Conservation (phyloP, 1,140 invertebrate genomes). For the Littorina saxatilis region DNA sequence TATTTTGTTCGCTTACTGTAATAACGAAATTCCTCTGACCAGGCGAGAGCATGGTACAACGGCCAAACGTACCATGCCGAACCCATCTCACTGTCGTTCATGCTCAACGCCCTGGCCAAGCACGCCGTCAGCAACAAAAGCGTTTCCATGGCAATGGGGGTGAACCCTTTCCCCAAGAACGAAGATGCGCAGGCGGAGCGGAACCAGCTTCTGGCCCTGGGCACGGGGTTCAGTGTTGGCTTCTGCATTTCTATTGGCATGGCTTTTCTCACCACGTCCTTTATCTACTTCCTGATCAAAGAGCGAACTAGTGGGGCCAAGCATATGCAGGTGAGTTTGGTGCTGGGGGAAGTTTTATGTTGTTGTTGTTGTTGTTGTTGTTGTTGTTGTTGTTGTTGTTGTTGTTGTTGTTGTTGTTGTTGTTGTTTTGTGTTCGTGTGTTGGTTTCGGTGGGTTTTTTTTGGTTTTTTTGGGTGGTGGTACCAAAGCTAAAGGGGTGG, state of each 20-base stretch:
- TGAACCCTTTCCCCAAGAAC: conserved; percentile 52
- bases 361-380: not conserved
- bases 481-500: no score
- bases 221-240: conserved; percentile 59
- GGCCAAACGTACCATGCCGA: conserved; percentile 82
- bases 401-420: not conserved
- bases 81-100: conserved; percentile 78
- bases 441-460: not conserved
- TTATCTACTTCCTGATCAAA: conserved; percentile 71
- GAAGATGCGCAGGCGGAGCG: conserved; percentile 41
- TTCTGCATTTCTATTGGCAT: conserved; percentile 70
- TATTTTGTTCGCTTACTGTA: no score
- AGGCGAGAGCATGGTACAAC: conserved; percentile 73
- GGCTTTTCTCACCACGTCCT: conserved; percentile 69
- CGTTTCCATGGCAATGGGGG: conserved; percentile 50
- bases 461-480: not conserved
- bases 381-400: not conserved
- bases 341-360: no score
- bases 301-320: conserved; percentile 66
- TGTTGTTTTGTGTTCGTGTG: conserved; percentile 25
- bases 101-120: conserved; percentile 78
- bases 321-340: conserved; percentile 70
- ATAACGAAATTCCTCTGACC: no score
- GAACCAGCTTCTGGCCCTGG: conserved; percentile 31
- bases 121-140: conserved; percentile 51